Evolutionary conservation across 2,797 vertebrate genomes (phyloP).

Genomic region (Thunnus albacares): DNA sequence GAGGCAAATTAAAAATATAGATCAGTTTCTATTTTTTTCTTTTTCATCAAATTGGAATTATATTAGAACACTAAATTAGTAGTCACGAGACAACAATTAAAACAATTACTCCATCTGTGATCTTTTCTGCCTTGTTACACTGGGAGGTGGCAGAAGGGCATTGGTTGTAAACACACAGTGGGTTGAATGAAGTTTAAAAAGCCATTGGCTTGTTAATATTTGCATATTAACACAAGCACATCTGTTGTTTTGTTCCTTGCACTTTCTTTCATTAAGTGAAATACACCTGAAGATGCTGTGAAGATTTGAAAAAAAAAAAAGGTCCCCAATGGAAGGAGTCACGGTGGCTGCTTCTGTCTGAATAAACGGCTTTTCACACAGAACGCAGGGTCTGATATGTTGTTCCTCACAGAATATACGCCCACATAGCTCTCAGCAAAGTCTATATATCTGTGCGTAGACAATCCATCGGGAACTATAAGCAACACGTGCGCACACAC

Average conservation of each 20-base stretch:
- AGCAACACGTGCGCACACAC: too few species aligned
- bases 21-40: background rate
- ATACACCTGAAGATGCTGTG: background rate
- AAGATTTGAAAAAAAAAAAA: background rate
- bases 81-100: background rate
- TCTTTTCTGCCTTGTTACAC: background rate
- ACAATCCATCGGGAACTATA: background rate
- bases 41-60: background rate
- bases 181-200: background rate
- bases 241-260: background rate
- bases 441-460: background rate
- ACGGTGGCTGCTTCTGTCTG: background rate
- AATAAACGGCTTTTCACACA: constrained; percentile 13
- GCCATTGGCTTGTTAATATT: background rate
- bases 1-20: background rate
- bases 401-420: background rate
- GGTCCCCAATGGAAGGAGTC: background rate
- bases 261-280: background rate
- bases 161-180: background rate
- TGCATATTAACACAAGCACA: background rate
- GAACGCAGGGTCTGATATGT: background rate
- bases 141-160: background rate
- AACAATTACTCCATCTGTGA: background rate
- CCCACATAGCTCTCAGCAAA: background rate
- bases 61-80: background rate